phyloP scores from a whole-genome alignment of 2,888 invertebrate genomes.

The Torymus texanus region DNA sequence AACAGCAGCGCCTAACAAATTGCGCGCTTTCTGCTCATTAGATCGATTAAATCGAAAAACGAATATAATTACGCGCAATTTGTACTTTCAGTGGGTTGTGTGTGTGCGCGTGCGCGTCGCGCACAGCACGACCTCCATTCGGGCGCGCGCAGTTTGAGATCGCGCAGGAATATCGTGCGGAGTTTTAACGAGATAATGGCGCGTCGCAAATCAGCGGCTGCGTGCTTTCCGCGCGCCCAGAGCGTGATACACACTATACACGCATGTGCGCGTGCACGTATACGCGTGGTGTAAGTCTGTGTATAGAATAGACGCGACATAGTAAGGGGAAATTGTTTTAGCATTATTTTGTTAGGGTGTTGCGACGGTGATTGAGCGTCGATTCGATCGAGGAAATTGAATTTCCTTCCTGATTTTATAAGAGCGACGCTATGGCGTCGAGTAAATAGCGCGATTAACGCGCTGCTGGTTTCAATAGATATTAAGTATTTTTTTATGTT shows the following conservation, averaged over 20 bases:
- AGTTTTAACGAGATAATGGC: constrained; percentile 54
- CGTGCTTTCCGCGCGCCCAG: constrained; percentile 28
- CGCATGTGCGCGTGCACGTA: not conserved
- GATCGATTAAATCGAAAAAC: constrained; percentile 43
- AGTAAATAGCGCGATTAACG: too few species aligned
- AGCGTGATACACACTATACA: constrained; percentile 10
- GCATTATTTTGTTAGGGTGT: too few species aligned
- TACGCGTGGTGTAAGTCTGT: not conserved
- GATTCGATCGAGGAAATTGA: not conserved
- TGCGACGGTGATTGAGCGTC: too few species aligned
- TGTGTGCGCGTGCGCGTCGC: constrained; percentile 12
- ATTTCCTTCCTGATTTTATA: not conserved
- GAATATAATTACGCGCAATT: constrained; percentile 46
- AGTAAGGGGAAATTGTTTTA: too few species aligned
- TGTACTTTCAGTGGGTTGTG: constrained; percentile 31
- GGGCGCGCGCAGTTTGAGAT: constrained; percentile 41
- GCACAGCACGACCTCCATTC: constrained; percentile 49
- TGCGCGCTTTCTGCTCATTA: constrained; percentile 34
- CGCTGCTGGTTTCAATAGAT: too few species aligned
- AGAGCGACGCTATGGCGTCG: too few species aligned
- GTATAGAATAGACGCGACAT: too few species aligned
- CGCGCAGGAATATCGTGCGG: constrained; percentile 51
- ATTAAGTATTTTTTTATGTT: too few species aligned
- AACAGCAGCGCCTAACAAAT: constrained; percentile 9
- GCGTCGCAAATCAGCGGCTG: constrained; percentile 45